These are phyloP conservation scores for Eilema griseolum DNA, from an alignment of 2,888 invertebrate genomes.

Conservation along the genomic window DNA sequence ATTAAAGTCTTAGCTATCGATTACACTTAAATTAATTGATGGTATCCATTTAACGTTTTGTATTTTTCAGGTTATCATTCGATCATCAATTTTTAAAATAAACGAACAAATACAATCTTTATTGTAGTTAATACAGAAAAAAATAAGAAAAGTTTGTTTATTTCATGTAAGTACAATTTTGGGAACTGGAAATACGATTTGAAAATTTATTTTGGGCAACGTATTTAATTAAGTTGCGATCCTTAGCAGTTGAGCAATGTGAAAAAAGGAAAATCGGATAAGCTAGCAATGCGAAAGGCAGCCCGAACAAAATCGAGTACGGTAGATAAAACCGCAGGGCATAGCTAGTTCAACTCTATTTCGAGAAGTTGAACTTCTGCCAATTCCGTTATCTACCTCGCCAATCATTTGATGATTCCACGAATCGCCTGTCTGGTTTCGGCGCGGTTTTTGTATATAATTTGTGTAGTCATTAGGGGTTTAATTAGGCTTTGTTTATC, in stretches of 20 bases:
- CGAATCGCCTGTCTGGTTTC: slow-evolving; percentile 36
- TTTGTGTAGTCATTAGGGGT: slow-evolving; percentile 35
- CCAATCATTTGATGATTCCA: slow-evolving; percentile 38
- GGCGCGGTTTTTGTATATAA: slow-evolving; percentile 41
- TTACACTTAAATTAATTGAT: neutral
- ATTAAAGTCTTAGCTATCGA: neutral
- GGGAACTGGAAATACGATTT: no score
- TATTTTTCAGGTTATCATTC: no score
- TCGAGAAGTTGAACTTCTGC: slow-evolving; percentile 34
- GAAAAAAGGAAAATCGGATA: no score
- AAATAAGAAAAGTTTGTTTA: no score
- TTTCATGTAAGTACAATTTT: neutral
- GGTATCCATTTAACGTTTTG: no score
- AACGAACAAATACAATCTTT: no score
- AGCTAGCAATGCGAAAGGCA: neutral
- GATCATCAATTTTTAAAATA: no score
- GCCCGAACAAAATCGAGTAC: neutral
- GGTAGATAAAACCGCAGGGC: neutral
- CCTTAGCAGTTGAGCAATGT: neutral
- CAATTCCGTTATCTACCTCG: neutral
- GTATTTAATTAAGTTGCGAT: neutral
- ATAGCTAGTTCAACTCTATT: neutral
- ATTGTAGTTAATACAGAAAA: no score
- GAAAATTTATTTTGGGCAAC: no score
- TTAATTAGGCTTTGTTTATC: slow-evolving; percentile 43